Percentiles rank a stretch among this genome's conserved stretches.
These are phyloP conservation scores for Agelastica alni DNA, from an alignment of 2,888 invertebrate genomes.

Conservation along the genomic window DNA sequence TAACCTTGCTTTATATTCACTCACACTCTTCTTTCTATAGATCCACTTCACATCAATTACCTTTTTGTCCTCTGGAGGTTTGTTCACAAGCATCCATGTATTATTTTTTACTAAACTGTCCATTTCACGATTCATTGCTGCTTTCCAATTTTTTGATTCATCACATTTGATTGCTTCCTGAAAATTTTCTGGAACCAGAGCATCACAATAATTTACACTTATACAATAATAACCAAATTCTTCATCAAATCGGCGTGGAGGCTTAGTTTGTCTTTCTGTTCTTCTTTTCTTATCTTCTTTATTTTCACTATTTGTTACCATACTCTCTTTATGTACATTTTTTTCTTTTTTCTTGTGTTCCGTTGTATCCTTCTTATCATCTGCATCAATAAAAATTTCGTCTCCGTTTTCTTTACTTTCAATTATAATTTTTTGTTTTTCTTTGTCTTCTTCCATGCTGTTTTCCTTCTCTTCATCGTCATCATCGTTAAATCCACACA, in stretches of 20 bases:
- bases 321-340: neutral
- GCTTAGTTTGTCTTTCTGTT: neutral
- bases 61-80: slow-evolving; percentile 26
- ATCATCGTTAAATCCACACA: neutral
- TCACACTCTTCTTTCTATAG: slow-evolving; percentile 25
- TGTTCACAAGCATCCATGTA: slow-evolving; percentile 28
- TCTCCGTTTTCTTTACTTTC: neutral
- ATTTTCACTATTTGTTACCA: neutral
- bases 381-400: neutral
- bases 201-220: neutral
- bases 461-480: too few relatives aligned
- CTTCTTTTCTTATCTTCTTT: too few relatives aligned
- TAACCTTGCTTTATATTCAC: slow-evolving; percentile 20
- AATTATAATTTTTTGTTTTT: too few relatives aligned
- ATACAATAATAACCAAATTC: slow-evolving; percentile 7
- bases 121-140: slow-evolving; percentile 30
- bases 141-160: slow-evolving; percentile 14
- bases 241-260: slow-evolving; percentile 4
- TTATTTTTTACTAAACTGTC: slow-evolving; percentile 28
- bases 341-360: neutral
- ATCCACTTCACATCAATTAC: slow-evolving; percentile 28
- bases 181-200: neutral
- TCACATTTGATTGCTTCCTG: neutral
- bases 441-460: too few relatives aligned
- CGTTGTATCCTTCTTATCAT: neutral